Evolutionary conservation across 2,113 vertebrate genomes (phyloP), one percentile per base, ranked within the genome.

Genomic region (Micronycteris hirsuta): DNA sequence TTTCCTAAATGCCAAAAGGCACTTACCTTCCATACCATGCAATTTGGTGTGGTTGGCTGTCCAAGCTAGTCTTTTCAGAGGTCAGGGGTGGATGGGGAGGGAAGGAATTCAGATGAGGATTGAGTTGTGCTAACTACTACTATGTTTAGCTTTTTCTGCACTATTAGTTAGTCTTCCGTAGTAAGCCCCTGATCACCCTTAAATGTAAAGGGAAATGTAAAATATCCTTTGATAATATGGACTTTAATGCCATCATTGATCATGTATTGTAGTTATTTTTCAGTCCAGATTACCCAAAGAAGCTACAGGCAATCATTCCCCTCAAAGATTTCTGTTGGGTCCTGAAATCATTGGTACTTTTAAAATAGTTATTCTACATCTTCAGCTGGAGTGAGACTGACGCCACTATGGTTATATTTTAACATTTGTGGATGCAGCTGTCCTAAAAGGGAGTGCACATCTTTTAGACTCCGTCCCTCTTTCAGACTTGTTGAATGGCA

Each of bases 1-100:
- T 86, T 94, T 97, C 26, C 89, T 96, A 70, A 95, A 85, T 80
- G 61, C 63, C 63, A 65, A 77, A 81, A 86, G 61, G n/a, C 45
- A 54, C 47, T 85, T 85, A 74, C 80, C 84, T 80, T 83, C 77
- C 28, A 73, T n/a, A 87, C 76, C 43, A 28, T 82, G 49, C 87
- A 88, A 63, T 95, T 94, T 90, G 61, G 41, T 95, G 43, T 93
- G 95, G 76, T 81, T 93, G 38, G 8, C 81, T 90, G 26, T 71
- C 31, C 52, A 65, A 65, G 45, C 31, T 84, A 49, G 84, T 47
- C 65, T 93, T 76, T 85, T 91, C 78, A 86, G 78, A 93, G 47
- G 65, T 22, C 77, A 67, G 22, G 65, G 13, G 31, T 56, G 31
- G 7, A 43, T 68, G 22, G n/a, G 38, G 22, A 84, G 38, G 73